A percentile compares a stretch with the other conserved stretches of the same genome.
These are phyloP conservation scores for Agriopis leucophaearia DNA, from an alignment of 2,888 invertebrate genomes.

Conservation along the genomic window DNA sequence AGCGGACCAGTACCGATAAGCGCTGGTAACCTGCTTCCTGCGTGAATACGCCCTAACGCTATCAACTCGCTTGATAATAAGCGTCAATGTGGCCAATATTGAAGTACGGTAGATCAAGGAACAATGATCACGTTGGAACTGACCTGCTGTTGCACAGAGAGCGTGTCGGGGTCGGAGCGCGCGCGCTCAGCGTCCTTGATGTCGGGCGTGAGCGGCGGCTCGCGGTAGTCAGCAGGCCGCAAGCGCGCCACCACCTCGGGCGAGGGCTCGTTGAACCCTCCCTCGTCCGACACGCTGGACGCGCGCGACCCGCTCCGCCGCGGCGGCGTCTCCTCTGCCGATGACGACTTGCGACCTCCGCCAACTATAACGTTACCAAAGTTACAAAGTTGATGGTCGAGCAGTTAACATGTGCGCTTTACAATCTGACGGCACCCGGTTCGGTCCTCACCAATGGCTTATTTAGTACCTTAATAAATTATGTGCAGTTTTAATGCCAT, in stretches of 20 bases:
- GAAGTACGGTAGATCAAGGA: too few species aligned
- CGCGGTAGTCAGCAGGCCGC: conserved; percentile 79
- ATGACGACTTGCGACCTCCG: conserved; percentile 80
- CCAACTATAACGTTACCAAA: conserved; percentile 65
- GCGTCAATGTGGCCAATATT: too few species aligned
- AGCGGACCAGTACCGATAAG: too few species aligned
- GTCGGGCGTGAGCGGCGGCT: conserved; percentile 71
- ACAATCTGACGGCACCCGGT: too few species aligned
- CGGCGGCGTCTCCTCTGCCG: conserved; percentile 86
- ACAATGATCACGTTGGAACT: not conserved
- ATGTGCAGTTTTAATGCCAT: too few species aligned
- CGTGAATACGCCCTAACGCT: too few species aligned
- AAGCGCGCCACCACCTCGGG: conserved; percentile 89
- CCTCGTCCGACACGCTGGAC: conserved; percentile 89
- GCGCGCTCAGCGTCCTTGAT: conserved; percentile 73
- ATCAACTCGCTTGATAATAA: too few species aligned
- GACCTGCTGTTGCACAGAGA: conserved; percentile 82
- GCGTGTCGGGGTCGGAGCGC: conserved; percentile 79
- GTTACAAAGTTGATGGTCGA: not conserved
- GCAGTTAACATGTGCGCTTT: too few species aligned
- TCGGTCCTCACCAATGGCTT: too few species aligned
- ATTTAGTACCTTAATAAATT: too few species aligned
- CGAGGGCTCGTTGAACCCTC: conserved; percentile 90
- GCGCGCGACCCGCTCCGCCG: conserved; percentile 89
- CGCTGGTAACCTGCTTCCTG: too few species aligned